A percentile compares a stretch with the other conserved stretches of the same genome.
Evolutionary conservation across 1,140 invertebrate species (phyloP).

Genomic region (Ips typographus): DNA sequence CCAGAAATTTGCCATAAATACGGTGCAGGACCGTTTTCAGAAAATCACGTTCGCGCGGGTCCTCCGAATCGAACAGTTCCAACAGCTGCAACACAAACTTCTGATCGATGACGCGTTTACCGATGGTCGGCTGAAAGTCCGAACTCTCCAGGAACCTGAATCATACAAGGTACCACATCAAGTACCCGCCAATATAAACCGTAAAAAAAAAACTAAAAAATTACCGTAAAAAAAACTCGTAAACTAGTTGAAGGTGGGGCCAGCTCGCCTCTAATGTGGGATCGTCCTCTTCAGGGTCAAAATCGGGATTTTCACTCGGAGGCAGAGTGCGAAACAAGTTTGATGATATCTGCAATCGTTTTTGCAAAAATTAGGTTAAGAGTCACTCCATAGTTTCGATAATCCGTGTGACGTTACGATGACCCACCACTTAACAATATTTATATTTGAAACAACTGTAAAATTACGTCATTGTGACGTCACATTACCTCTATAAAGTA

Average conservation of each 20-base stretch:
- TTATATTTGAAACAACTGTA: no score
- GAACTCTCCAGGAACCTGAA: conserved; percentile 90
- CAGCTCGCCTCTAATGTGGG: conserved; percentile 97
- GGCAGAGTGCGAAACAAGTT: conserved; percentile 98
- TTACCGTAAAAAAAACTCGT: conserved; percentile 91
- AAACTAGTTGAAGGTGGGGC: conserved; percentile 96
- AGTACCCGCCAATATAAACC: no score
- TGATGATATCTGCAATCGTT: conserved; percentile 75
- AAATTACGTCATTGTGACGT: no score
- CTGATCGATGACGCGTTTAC: conserved; percentile 98
- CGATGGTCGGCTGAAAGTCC: conserved; percentile 95
- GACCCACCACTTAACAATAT: no score
- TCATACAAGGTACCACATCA: neutral
- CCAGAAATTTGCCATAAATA: conserved; percentile 99
- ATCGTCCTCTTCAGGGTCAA: conserved; percentile 99
- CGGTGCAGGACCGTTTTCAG: conserved; percentile 98
- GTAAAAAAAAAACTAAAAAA: neutral
- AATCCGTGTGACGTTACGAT: neutral
- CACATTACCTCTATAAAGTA: no score
- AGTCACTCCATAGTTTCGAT: neutral
- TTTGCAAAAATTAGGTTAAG: conserved; percentile 44
- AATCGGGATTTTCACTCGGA: conserved; percentile 98
- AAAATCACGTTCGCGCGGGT: conserved; percentile 98
- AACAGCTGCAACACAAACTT: conserved; percentile 98
- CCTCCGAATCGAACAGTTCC: conserved; percentile 99